Percentiles rank a stretch among this genome's conserved stretches.
Conservation (phyloP, 2,797 vertebrate species). For the Typhlichthys subterraneus region DNA sequence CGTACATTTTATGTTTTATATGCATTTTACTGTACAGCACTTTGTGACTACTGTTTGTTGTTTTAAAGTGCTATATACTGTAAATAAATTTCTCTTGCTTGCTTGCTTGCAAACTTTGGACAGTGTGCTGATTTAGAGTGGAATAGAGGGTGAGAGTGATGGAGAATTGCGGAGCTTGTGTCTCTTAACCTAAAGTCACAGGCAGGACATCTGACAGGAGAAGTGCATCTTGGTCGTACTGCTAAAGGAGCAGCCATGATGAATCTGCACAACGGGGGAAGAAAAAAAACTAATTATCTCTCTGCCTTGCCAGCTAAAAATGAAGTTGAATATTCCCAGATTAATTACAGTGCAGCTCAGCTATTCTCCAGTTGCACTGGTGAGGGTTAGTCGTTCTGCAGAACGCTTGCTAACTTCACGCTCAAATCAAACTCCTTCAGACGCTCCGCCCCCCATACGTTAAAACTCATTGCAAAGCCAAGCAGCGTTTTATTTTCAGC, state of each 20-base stretch:
- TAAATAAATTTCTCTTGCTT: no score
- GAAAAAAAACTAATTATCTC: slow-evolving; percentile 9
- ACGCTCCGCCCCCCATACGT: no score
- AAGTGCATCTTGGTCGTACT: slow-evolving; percentile 51
- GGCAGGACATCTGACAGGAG: slow-evolving; percentile 12
- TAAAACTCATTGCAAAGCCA: no score
- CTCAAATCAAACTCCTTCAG: no score
- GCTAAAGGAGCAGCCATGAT: slow-evolving; percentile 30
- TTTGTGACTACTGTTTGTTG: no score
- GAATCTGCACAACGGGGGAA: slow-evolving; percentile 41
- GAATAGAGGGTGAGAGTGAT: slow-evolving; percentile 25
- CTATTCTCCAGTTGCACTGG: slow-evolving; percentile 20
- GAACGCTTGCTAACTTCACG: no score
- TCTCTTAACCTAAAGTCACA: slow-evolving; percentile 40
- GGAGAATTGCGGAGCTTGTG: slow-evolving; percentile 1
- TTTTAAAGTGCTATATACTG: no score
- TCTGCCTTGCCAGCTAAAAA: slow-evolving; percentile 37
- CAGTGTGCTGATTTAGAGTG: slow-evolving; percentile 19
- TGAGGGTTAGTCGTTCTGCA: neutral
- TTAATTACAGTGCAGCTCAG: slow-evolving; percentile 37
- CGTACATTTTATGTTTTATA: no score
- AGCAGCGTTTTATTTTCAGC: no score
- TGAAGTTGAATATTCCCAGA: slow-evolving; percentile 43
- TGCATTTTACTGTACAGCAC: no score
- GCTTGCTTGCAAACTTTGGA: slow-evolving; percentile 5